Conservation (phyloP, 1,140 invertebrate species). For the Lepidurus arcticus region DNA sequence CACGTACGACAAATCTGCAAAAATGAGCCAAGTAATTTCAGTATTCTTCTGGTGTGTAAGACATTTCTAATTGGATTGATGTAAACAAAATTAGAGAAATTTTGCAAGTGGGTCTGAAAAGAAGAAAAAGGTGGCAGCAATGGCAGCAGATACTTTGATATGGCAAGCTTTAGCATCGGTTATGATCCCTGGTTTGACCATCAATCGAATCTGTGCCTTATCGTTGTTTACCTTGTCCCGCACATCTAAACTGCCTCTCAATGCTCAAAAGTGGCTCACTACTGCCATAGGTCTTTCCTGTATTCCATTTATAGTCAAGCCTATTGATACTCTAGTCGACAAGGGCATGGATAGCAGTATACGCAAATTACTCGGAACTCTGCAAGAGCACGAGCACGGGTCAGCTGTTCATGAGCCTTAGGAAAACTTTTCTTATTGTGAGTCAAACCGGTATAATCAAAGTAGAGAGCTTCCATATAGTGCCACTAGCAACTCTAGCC, state of each 20-base stretch:
- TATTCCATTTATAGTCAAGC: slow-evolving; percentile 88
- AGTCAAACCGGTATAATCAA: neutral
- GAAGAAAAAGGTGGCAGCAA: slow-evolving; percentile 52
- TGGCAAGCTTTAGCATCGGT: slow-evolving; percentile 94
- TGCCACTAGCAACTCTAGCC: neutral
- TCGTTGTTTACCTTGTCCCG: slow-evolving; percentile 53
- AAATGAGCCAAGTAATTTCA: slow-evolving; percentile 56
- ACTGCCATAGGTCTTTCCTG: slow-evolving; percentile 70
- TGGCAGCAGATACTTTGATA: slow-evolving; percentile 71
- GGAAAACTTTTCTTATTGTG: neutral
- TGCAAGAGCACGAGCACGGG: slow-evolving; percentile 21
- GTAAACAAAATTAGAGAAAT: neutral
- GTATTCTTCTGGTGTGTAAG: neutral
- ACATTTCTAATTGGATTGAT: neutral
- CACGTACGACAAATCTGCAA: slow-evolving; percentile 69
- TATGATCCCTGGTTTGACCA: slow-evolving; percentile 82
- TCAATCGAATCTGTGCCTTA: slow-evolving; percentile 74
- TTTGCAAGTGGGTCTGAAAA: slow-evolving; percentile 34
- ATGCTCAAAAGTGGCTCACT: slow-evolving; percentile 58
- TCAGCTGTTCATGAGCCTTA: neutral
- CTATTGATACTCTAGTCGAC: slow-evolving; percentile 79
- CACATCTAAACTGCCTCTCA: slow-evolving; percentile 47
- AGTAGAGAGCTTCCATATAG: neutral
- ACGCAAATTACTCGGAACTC: slow-evolving; percentile 41
- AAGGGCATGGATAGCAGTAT: slow-evolving; percentile 66